Percentiles rank a stretch among this genome's conserved stretches.
Conservation (phyloP, 2,797 vertebrate species). For the Aplochiton taeniatus region DNA sequence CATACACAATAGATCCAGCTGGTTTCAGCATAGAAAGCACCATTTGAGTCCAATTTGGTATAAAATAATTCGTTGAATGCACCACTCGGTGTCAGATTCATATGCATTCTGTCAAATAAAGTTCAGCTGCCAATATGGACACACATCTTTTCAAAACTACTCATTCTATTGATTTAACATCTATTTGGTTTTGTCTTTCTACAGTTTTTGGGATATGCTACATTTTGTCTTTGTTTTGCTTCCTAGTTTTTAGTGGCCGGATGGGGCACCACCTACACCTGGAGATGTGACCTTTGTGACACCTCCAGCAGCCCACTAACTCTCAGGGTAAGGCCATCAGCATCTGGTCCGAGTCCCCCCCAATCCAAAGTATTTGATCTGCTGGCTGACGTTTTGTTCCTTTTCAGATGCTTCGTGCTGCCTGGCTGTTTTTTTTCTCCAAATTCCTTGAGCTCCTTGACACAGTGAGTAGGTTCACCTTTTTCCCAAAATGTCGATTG, state of each 20-base stretch:
- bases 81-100: no score
- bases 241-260: slow-evolving; percentile 92
- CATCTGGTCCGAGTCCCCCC: no score
- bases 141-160: neutral
- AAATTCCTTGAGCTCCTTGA: slow-evolving; percentile 94
- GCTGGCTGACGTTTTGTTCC: no score
- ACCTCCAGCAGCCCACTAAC: slow-evolving; percentile 79
- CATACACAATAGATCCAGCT: no score
- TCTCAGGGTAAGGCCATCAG: slow-evolving; percentile 82
- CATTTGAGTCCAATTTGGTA: no score
- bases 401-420: slow-evolving; percentile 87
- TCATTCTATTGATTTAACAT: neutral
- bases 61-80: no score
- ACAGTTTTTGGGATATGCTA: neutral
- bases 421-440: slow-evolving; percentile 92
- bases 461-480: slow-evolving; percentile 80
- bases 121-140: neutral
- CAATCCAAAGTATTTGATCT: no score
- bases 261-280: slow-evolving; percentile 91
- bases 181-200: neutral
- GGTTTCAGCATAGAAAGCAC: no score
- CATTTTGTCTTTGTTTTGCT: slow-evolving; percentile 12
- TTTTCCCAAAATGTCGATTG: neutral
- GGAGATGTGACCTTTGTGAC: slow-evolving; percentile 92
- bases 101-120: neutral